A percentile compares a stretch with the other conserved stretches of the same genome.
phyloP scores from a whole-genome alignment of 2,113 vertebrate species.

The Sterrhoptilus dennistouni region DNA sequence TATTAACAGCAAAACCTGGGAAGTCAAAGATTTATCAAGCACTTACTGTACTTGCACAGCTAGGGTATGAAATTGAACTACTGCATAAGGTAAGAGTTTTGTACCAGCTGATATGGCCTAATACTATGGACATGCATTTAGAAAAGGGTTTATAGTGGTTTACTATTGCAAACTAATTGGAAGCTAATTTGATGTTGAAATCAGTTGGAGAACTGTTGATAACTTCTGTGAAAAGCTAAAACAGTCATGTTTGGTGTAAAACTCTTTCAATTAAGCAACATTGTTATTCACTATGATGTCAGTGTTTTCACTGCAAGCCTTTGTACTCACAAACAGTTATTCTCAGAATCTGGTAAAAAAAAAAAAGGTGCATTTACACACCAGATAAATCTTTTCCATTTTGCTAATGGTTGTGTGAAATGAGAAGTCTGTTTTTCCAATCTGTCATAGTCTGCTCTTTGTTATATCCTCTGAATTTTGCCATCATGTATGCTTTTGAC shows the following conservation, averaged over 20 bases:
- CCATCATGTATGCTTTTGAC: background rate
- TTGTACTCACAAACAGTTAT: background rate
- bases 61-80: slow-evolving; percentile 87
- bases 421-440: background rate
- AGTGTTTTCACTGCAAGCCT: background rate
- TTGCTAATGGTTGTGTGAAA: background rate
- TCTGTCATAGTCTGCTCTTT: background rate
- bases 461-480: background rate
- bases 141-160: background rate
- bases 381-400: background rate
- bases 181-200: background rate
- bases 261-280: background rate
- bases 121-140: background rate
- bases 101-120: slow-evolving; percentile 39
- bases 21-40: slow-evolving; percentile 76
- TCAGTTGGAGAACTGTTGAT: background rate
- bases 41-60: slow-evolving; percentile 82
- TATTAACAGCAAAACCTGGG: slow-evolving; percentile 75
- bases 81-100: slow-evolving; percentile 83
- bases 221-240: background rate
- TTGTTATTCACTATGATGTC: background rate
- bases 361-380: background rate
- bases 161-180: background rate
- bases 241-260: background rate
- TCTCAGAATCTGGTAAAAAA: background rate